Evolutionary conservation across 1,140 invertebrate genomes (phyloP), one percentile per base, ranked within the genome.

Genomic region (Zaprionus davidi): DNA sequence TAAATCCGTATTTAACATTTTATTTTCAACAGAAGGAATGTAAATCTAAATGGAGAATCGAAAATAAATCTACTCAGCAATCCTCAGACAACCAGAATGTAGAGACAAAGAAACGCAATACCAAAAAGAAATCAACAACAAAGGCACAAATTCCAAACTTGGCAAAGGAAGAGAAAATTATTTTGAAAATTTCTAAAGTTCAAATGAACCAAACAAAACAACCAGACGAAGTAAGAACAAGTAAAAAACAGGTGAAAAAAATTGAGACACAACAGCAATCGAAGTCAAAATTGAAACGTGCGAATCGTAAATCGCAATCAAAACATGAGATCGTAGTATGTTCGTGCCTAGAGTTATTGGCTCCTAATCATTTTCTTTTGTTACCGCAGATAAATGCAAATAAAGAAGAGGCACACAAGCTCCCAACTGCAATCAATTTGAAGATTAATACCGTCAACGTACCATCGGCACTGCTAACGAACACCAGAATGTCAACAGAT

Each of bases 301-400:
- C n/a, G 1, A 63, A 59, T n/a, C 11, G 22, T 9, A 20, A 58
- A 38, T 41, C 17, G 20, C 56, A 55, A 65, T 26, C 53, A 7
- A 63, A 36, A 11, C 11, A 60, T 20, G 64, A 72, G 63, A 71
- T 49, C 17, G 28, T 59, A 49, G 55, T 82, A 62, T 58, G 71
- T 56, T 59, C 65, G 26, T 22, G 24, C 4, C 0, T 85, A 44
- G 65, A 65, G 26, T 68, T 71, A 17, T 41, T 64, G 26, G 44
- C 38, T 34, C 49, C 69, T 86, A 82, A 82, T 41, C n/a, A 76
- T 15, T 59, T 71, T 67, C 13, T 87, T 87, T 85, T 79, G 58
- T 79, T 79, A 57, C 56, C 71, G 65, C 83, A 85, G 82, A 82
- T 79, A 22, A 22, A 26, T n/a, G 28, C 5, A 6, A 22, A 63